These are phyloP conservation scores for Anarsia innoxiella DNA, from an alignment of 2,888 invertebrate genomes.

Conservation along the genomic window DNA sequence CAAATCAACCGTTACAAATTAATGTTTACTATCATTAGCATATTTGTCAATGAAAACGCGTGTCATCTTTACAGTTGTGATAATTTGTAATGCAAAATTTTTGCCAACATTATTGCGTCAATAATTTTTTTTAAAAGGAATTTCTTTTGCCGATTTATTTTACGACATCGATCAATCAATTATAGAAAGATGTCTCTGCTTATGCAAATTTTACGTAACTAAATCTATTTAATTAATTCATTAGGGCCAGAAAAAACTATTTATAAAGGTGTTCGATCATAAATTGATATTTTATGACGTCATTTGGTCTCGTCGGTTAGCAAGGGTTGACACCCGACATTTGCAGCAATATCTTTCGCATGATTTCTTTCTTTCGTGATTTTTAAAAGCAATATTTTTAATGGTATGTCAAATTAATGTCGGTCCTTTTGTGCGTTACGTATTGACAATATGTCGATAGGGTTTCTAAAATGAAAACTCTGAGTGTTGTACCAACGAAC, in stretches of 20 bases:
- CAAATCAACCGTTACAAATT: slow-evolving; percentile 75
- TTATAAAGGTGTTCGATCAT: slow-evolving; percentile 34
- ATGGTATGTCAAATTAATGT: slow-evolving; percentile 73
- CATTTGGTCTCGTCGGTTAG: slow-evolving; percentile 23
- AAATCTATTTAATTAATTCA: slow-evolving; percentile 51
- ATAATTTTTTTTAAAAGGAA: slow-evolving; percentile 41
- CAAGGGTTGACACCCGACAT: slow-evolving; percentile 38
- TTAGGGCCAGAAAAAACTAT: slow-evolving; percentile 37
- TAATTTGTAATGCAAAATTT: slow-evolving; percentile 37
- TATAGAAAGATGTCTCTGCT: slow-evolving; percentile 29
- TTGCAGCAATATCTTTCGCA: slow-evolving; percentile 58
- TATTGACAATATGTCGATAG: slow-evolving; percentile 71
- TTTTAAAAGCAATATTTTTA: slow-evolving; percentile 69
- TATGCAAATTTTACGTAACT: slow-evolving; percentile 49
- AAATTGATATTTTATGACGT: slow-evolving; percentile 55
- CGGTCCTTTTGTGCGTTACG: slow-evolving; percentile 51
- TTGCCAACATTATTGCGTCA: slow-evolving; percentile 42
- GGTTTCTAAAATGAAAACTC: slow-evolving; percentile 39
- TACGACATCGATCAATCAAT: slow-evolving; percentile 67
- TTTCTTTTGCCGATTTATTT: slow-evolving; percentile 32
- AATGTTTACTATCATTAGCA: slow-evolving; percentile 68
- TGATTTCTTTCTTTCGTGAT: slow-evolving; percentile 50
- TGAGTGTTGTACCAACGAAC: slow-evolving; percentile 51
- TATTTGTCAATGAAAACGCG: slow-evolving; percentile 59
- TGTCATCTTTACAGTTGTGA: slow-evolving; percentile 45